phyloP scores from a whole-genome alignment of 1,140 invertebrate genomes.

The Trachymyrmex cornetzi region DNA sequence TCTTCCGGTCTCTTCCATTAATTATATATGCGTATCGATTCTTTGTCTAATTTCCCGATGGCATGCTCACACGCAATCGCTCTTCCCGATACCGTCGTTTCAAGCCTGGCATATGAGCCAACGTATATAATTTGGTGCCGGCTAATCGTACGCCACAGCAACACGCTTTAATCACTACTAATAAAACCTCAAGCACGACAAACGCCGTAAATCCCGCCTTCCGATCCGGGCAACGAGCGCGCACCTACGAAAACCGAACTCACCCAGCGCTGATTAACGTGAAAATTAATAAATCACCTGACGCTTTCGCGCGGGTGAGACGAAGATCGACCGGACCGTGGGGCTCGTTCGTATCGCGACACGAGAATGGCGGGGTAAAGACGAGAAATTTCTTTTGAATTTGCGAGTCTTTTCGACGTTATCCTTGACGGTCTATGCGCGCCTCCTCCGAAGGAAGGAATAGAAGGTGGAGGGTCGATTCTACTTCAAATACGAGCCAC shows the following conservation, averaged over 20 bases:
- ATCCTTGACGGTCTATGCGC: slow-evolving; percentile 40
- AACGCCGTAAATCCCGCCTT: slow-evolving; percentile 54
- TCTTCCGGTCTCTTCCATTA: not conserved
- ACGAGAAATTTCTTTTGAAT: slow-evolving; percentile 64
- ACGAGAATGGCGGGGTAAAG: slow-evolving; percentile 73
- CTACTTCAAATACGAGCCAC: slow-evolving; percentile 82
- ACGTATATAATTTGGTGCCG: slow-evolving; percentile 53
- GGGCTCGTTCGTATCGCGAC: slow-evolving; percentile 50
- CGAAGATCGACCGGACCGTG: slow-evolving; percentile 14
- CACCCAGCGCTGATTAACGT: slow-evolving; percentile 57
- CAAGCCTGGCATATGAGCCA: slow-evolving; percentile 9
- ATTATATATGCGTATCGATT: slow-evolving; percentile 46
- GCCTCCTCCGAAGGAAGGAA: slow-evolving; percentile 57
- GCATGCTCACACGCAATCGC: slow-evolving; percentile 32
- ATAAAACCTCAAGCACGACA: slow-evolving; percentile 59
- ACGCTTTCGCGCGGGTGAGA: not conserved
- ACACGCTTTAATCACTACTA: slow-evolving; percentile 47
- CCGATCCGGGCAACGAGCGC: slow-evolving; percentile 32
- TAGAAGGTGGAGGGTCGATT: slow-evolving; percentile 80
- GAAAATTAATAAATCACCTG: slow-evolving; percentile 64
- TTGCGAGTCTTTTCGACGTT: slow-evolving; percentile 61
- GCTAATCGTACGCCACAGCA: slow-evolving; percentile 43
- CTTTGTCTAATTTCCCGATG: slow-evolving; percentile 54
- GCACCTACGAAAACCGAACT: slow-evolving; percentile 27
- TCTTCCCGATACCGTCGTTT: slow-evolving; percentile 17